phyloP scores from a whole-genome alignment of 2,888 invertebrate species.

The Scaptomyza parva region DNA sequence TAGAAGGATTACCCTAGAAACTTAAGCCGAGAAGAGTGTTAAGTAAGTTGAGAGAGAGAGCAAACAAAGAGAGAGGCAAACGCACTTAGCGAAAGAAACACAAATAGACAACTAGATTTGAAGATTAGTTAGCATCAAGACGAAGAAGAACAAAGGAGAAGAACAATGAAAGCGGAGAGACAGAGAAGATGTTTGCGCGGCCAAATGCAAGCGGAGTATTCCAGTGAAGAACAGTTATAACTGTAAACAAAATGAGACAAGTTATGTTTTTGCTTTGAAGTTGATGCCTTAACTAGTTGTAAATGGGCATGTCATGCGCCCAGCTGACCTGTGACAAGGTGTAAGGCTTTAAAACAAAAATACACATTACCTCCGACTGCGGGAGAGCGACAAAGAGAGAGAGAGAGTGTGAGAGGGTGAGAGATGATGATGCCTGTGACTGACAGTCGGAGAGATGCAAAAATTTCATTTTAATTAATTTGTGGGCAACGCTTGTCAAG shows the following conservation, averaged over 20 bases:
- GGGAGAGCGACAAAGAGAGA: not conserved
- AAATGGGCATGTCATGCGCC: not conserved
- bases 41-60: not conserved
- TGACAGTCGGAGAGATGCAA: constrained; percentile 24
- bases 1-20: not conserved
- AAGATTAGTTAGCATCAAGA: too few relatives aligned
- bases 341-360: constrained; percentile 8
- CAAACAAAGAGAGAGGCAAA: not conserved
- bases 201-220: too few relatives aligned
- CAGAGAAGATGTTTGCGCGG: too few relatives aligned
- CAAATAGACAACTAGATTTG: too few relatives aligned
- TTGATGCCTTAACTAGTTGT: too few relatives aligned
- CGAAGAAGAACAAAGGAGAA: too few relatives aligned
- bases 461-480: constrained; percentile 66
- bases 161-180: too few relatives aligned
- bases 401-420: not conserved
- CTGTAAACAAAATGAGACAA: constrained; percentile 47
- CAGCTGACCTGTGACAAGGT: constrained; percentile 15
- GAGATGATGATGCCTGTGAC: not conserved
- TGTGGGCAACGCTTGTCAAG: constrained; percentile 45
- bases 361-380: not conserved
- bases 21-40: not conserved
- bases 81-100: too few relatives aligned
- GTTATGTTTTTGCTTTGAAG: constrained; percentile 65
- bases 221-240: too few relatives aligned